These are phyloP conservation scores for Clarias pachynema DNA, from an alignment of 2,797 vertebrate species.

Conservation along the genomic window DNA sequence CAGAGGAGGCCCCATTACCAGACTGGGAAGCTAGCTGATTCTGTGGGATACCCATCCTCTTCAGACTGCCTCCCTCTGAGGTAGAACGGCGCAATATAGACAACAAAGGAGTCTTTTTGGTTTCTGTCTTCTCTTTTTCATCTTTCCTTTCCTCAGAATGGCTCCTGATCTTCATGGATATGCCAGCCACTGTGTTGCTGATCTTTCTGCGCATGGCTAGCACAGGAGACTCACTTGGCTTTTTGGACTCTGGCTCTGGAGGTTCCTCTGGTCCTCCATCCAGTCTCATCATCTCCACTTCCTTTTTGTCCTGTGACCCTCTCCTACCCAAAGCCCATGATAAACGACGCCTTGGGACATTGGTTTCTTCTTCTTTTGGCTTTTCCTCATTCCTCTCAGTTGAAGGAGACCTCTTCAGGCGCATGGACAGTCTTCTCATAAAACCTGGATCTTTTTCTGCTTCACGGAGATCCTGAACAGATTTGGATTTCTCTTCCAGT, in stretches of 20 bases:
- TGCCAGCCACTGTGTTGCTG: slow-evolving; percentile 86
- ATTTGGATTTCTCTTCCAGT: slow-evolving; percentile 87
- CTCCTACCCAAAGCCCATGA: slow-evolving; percentile 84
- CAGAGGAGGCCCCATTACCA: slow-evolving; percentile 80
- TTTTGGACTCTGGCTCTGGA: slow-evolving; percentile 70
- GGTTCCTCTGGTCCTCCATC: slow-evolving; percentile 65
- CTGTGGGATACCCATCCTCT: slow-evolving; percentile 77
- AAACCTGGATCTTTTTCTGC: slow-evolving; percentile 88
- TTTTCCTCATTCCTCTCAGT: slow-evolving; percentile 81
- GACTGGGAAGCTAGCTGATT: slow-evolving; percentile 82
- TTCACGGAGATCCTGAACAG: slow-evolving; percentile 90
- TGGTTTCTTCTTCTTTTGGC: slow-evolving; percentile 74
- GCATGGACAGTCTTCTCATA: slow-evolving; percentile 87
- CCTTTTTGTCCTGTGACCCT: slow-evolving; percentile 84
- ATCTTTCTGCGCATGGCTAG: slow-evolving; percentile 89
- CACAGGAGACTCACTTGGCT: slow-evolving; percentile 83
- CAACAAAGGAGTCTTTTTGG: slow-evolving; percentile 82
- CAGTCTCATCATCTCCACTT: slow-evolving; percentile 74
- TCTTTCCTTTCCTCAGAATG: slow-evolving; percentile 83
- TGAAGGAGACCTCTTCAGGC: slow-evolving; percentile 84
- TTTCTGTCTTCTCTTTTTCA: slow-evolving; percentile 71
- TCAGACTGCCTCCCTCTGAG: slow-evolving; percentile 86
- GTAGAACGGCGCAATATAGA: slow-evolving; percentile 86
- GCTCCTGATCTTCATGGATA: slow-evolving; percentile 90
- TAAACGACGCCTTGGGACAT: slow-evolving; percentile 72